These are phyloP conservation scores for Xanthia togata DNA, from an alignment of 2,888 invertebrate genomes.

Conservation along the genomic window DNA sequence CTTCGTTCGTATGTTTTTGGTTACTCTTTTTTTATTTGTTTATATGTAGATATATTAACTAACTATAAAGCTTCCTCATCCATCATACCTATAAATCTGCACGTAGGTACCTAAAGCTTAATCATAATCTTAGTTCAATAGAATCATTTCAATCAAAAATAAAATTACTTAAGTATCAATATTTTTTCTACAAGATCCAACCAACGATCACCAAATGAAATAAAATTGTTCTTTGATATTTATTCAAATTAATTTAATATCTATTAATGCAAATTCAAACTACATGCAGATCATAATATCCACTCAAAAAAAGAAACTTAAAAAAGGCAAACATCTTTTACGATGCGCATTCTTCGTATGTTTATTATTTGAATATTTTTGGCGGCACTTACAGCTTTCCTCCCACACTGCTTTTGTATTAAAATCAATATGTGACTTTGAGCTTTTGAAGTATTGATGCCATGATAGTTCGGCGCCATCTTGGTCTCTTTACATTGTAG, in stretches of 20 bases:
- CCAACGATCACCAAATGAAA: background rate
- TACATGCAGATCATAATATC: background rate
- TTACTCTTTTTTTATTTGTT: no score
- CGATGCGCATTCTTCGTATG: constrained; percentile 5
- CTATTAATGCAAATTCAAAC: constrained; percentile 23
- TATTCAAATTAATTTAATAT: no score
- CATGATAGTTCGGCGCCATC: constrained; percentile 1
- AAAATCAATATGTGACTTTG: constrained; percentile 1
- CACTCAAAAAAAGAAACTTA: background rate
- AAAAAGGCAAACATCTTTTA: constrained; percentile 23
- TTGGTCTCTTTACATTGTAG: background rate
- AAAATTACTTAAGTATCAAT: background rate
- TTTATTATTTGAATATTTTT: constrained; percentile 26
- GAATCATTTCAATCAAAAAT: no score
- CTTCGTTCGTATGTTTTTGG: no score
- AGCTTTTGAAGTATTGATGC: background rate
- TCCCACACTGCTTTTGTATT: constrained; percentile 3
- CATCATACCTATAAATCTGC: no score
- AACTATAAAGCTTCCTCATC: no score
- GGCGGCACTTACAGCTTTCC: constrained; percentile 35
- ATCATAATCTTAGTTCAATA: background rate
- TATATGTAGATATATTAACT: no score
- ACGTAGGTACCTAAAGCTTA: background rate
- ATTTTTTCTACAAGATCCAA: background rate
- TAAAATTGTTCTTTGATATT: background rate